These are phyloP conservation scores for roundworm (Caenorhabditis elegans) DNA, from an alignment of 1,140 invertebrate genomes.

Conservation along the genomic window DNA sequence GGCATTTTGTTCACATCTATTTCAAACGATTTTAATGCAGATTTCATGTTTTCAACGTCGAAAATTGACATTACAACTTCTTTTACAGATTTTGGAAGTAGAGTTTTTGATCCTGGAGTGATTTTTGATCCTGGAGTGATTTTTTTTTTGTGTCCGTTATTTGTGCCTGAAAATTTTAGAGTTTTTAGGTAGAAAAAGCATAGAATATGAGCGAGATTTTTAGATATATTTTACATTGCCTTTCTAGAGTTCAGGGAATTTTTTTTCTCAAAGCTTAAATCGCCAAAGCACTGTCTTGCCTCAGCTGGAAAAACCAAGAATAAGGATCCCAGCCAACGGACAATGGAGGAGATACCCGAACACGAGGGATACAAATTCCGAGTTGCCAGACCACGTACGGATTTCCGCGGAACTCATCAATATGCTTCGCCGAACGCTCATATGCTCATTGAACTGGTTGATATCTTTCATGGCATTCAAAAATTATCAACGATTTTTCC, in stretches of 20 bases:
- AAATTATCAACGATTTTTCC: background rate
- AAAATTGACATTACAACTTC: slow-evolving; percentile 83
- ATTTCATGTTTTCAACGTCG: slow-evolving; percentile 74
- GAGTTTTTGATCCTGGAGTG: slow-evolving; percentile 69
- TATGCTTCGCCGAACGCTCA: background rate
- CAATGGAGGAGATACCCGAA: background rate
- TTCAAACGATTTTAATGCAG: slow-evolving; percentile 73
- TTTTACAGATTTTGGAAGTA: slow-evolving; percentile 78
- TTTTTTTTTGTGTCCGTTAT: slow-evolving; percentile 59
- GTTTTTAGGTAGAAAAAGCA: too few relatives aligned
- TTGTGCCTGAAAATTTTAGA: slow-evolving; percentile 42
- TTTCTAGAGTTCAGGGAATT: too few relatives aligned
- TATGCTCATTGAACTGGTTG: background rate
- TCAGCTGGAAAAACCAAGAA: too few relatives aligned
- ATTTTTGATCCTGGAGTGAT: too few relatives aligned
- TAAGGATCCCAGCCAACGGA: too few relatives aligned
- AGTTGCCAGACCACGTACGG: background rate
- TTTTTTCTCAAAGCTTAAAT: too few relatives aligned
- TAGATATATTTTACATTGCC: too few relatives aligned
- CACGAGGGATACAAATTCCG: background rate
- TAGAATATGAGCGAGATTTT: too few relatives aligned
- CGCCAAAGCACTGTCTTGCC: too few relatives aligned
- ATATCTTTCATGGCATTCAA: background rate
- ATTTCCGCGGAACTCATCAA: background rate
- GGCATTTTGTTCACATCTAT: slow-evolving; percentile 96